These are phyloP conservation scores for Plectrocnemia conspersa DNA, from an alignment of 1,140 invertebrate species.

Conservation along the genomic window DNA sequence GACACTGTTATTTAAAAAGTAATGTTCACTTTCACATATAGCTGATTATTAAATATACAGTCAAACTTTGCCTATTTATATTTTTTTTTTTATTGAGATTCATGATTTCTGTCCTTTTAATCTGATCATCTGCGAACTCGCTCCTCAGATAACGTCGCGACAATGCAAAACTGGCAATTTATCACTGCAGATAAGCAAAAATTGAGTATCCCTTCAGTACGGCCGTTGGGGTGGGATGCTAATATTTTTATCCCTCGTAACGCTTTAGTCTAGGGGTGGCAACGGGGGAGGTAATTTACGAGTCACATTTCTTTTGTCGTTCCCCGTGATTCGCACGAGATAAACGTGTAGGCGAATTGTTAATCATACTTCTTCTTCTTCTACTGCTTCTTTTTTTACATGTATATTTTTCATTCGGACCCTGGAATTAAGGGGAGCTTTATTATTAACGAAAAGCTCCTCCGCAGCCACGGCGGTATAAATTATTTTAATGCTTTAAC, in stretches of 20 bases:
- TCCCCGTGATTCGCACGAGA: constrained; percentile 34
- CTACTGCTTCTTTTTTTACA: too few relatives aligned
- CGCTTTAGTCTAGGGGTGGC: constrained; percentile 20
- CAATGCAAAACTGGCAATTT: constrained; percentile 17
- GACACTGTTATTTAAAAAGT: too few relatives aligned
- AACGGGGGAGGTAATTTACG: constrained; percentile 32
- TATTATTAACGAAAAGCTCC: constrained; percentile 21
- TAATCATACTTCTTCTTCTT: constrained; percentile 32
- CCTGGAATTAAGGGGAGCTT: constrained; percentile 22
- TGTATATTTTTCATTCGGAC: too few relatives aligned
- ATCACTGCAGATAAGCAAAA: constrained; percentile 20
- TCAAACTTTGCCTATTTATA: too few relatives aligned
- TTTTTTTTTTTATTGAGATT: too few relatives aligned
- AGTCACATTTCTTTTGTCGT: constrained; percentile 36
- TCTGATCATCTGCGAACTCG: neutral
- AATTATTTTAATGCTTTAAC: constrained; percentile 18
- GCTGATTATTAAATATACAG: too few relatives aligned
- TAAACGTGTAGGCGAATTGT: constrained; percentile 34
- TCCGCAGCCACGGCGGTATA: constrained; percentile 5
- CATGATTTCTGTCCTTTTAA: neutral
- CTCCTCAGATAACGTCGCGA: constrained; percentile 12
- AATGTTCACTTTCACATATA: too few relatives aligned
- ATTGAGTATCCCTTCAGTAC: constrained; percentile 18
- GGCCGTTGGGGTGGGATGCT: constrained; percentile 28
- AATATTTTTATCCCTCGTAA: constrained; percentile 37